Evolutionary conservation across 2,113 vertebrate species (phyloP).

Genomic region (Rhea americana): DNA sequence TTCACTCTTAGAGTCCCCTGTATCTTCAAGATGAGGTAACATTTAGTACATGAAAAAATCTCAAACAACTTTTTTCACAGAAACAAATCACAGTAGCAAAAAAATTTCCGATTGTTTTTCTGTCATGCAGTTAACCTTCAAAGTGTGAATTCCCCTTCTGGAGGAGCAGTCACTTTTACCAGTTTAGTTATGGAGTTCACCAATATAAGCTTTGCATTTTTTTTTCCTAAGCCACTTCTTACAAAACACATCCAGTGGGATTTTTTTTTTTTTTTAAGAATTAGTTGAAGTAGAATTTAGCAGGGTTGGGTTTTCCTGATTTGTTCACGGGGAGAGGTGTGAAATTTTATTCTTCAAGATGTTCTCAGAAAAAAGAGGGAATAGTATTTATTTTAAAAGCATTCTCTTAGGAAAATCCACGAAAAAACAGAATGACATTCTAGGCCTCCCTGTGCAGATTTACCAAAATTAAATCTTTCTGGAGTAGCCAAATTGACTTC

Average conservation of each 20-base stretch:
- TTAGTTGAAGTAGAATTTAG: background rate
- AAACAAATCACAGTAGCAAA: background rate
- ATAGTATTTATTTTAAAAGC: constrained; percentile 61
- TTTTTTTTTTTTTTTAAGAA: background rate
- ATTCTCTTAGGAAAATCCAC: constrained; percentile 69
- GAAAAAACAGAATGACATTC: constrained; percentile 53
- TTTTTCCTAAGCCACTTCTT: too few species aligned
- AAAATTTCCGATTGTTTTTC: background rate
- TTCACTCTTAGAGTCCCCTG: background rate
- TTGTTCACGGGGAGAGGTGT: background rate
- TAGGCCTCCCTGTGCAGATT: constrained; percentile 53
- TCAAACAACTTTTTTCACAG: background rate
- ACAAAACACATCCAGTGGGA: background rate
- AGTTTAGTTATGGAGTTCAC: background rate
- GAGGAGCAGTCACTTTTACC: background rate
- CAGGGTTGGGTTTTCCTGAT: background rate
- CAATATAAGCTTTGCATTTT: background rate
- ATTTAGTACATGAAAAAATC: background rate
- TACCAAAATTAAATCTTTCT: constrained; percentile 76
- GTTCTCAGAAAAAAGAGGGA: background rate
- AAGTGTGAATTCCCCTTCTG: background rate
- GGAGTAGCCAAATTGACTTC: constrained; percentile 55
- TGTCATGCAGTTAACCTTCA: background rate
- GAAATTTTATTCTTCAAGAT: background rate
- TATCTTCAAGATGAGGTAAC: background rate